phyloP scores from a whole-genome alignment of 2,888 invertebrate species.

The Melieria picta region DNA sequence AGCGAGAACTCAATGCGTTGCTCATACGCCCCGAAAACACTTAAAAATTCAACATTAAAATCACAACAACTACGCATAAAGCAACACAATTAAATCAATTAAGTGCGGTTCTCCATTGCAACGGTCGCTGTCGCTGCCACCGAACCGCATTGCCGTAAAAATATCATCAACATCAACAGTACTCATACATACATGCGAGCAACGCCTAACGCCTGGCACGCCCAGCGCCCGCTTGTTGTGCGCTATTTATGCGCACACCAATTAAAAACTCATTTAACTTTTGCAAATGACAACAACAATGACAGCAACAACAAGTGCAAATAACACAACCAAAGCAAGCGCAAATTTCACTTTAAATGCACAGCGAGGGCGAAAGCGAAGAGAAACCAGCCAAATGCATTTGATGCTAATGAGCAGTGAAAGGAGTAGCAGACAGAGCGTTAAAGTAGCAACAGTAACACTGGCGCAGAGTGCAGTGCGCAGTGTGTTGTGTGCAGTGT shows the following conservation, averaged over 20 bases:
- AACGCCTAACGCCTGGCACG: too few species aligned
- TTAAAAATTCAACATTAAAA: too few species aligned
- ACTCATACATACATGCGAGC: too few species aligned
- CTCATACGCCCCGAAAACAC: too few species aligned
- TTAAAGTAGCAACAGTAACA: not conserved
- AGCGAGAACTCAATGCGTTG: too few species aligned
- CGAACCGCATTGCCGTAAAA: too few species aligned
- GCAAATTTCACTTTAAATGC: not conserved
- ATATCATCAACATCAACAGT: too few species aligned
- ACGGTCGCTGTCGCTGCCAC: too few species aligned
- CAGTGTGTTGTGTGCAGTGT: not conserved
- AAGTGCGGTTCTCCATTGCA: too few species aligned
- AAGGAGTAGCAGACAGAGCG: not conserved
- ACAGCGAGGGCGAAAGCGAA: not conserved
- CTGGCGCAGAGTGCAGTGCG: not conserved
- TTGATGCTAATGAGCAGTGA: constrained; percentile 13
- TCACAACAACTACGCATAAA: too few species aligned
- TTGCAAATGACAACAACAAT: constrained; percentile 14
- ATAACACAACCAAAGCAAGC: constrained; percentile 2
- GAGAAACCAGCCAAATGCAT: constrained; percentile 8
- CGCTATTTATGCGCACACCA: not conserved
- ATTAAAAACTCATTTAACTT: constrained; percentile 35
- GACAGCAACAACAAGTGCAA: constrained; percentile 11
- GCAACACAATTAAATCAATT: too few species aligned
- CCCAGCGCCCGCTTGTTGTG: too few species aligned